phyloP scores from a whole-genome alignment of 2,113 vertebrate species.

The Lanius ludovicianus region DNA sequence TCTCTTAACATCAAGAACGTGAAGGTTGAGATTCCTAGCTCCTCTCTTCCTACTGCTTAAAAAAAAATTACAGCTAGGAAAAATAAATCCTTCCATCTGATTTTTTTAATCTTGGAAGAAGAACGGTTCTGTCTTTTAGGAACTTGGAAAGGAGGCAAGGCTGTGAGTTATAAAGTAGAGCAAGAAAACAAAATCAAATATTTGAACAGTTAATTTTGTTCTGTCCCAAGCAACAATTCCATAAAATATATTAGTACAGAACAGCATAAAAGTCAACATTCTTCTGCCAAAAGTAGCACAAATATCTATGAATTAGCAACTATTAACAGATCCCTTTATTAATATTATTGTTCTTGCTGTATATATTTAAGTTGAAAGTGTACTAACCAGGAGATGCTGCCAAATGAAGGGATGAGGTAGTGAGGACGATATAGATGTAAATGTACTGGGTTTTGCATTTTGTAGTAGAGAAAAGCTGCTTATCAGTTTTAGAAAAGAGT shows the following conservation, averaged over 20 bases:
- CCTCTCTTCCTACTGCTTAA: not conserved
- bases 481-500: not conserved
- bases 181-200: conserved; percentile 1
- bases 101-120: not conserved
- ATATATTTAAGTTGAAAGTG: not conserved
- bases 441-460: not conserved
- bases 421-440: not conserved
- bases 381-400: not conserved
- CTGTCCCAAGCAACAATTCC: conserved; percentile 15
- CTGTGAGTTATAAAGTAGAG: not conserved
- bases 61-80: not conserved
- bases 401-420: not conserved
- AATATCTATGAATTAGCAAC: not conserved
- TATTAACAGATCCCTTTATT: not conserved
- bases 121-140: not conserved
- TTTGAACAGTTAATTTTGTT: conserved; percentile 35
- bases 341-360: not conserved
- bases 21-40: not conserved
- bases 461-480: not conserved
- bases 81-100: not conserved
- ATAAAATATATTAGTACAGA: not conserved
- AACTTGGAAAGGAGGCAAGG: not conserved
- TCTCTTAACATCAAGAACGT: not conserved
- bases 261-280: not conserved
- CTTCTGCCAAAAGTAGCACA: not conserved